These are phyloP conservation scores for Piaya cayana DNA, from an alignment of 2,113 vertebrate species.

Conservation along the genomic window DNA sequence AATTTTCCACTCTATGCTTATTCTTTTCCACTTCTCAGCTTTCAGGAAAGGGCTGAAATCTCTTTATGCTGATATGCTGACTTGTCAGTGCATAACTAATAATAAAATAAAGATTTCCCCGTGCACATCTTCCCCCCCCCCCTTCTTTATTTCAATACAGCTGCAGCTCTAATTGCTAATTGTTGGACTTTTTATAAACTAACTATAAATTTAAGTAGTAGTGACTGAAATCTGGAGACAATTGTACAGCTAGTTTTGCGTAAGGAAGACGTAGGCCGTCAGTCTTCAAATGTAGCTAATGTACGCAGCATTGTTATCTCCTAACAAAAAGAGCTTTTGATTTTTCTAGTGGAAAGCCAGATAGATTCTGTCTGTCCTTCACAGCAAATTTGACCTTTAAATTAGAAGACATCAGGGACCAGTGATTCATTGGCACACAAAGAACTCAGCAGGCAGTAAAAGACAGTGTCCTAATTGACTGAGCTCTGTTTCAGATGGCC, in stretches of 20 bases:
- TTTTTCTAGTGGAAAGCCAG: slow-evolving; percentile 15
- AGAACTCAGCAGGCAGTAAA: slow-evolving; percentile 25
- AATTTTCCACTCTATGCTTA: neutral
- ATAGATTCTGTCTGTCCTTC: slow-evolving; percentile 45
- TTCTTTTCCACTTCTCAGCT: neutral
- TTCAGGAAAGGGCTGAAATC: neutral
- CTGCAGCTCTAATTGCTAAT: slow-evolving; percentile 7
- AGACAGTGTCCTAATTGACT: neutral
- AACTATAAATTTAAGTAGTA: neutral
- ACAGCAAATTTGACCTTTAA: slow-evolving; percentile 57
- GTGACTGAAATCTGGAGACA: slow-evolving; percentile 21
- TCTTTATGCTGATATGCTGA: neutral
- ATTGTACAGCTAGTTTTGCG: neutral
- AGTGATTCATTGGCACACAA: slow-evolving; percentile 30
- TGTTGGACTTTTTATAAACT: neutral
- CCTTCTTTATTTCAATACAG: slow-evolving; percentile 7
- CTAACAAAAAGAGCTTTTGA: neutral
- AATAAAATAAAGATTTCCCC: neutral
- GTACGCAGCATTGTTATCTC: neutral
- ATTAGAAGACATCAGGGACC: slow-evolving; percentile 48
- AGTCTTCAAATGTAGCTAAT: neutral
- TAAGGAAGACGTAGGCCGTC: neutral
- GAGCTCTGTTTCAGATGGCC: neutral
- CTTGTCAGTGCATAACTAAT: neutral
- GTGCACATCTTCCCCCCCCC: no score